Percentiles rank a stretch among this genome's conserved stretches.
phyloP scores from a whole-genome alignment of 2,888 invertebrate species.

The Sialis lutaria region DNA sequence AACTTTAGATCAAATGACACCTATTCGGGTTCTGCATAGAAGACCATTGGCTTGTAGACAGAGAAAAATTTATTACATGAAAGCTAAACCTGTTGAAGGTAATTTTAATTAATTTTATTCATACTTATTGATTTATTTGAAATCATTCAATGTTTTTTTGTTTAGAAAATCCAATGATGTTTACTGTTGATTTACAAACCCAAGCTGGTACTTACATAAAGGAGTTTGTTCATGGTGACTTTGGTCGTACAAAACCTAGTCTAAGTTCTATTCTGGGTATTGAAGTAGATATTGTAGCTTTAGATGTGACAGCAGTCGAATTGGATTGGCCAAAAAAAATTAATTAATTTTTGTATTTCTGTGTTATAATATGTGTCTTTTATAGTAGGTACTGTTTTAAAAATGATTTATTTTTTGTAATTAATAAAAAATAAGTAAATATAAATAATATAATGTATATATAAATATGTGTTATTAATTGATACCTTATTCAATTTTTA shows the following conservation, averaged over 20 bases:
- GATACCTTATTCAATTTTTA: too few species aligned
- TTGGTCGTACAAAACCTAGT: conserved; percentile 71
- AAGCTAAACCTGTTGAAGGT: conserved; percentile 35
- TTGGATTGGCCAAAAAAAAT: conserved; percentile 49
- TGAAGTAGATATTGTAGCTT: conserved; percentile 71
- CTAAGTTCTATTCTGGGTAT: conserved; percentile 48
- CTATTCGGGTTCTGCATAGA: conserved; percentile 76
- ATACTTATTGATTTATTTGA: not conserved
- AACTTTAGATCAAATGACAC: conserved; percentile 65
- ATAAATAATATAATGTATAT: too few species aligned
- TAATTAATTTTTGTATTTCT: conserved; percentile 7
- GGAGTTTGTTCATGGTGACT: conserved; percentile 94
- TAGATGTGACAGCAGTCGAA: conserved; percentile 71
- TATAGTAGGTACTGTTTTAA: too few species aligned
- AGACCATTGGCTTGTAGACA: conserved; percentile 55
- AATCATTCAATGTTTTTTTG: conserved; percentile 2
- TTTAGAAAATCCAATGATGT: conserved; percentile 30
- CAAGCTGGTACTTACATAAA: conserved; percentile 95
- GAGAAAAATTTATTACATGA: conserved; percentile 45
- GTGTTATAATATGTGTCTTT: too few species aligned
- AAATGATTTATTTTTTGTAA: too few species aligned
- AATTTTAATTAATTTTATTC: conserved; percentile 3
- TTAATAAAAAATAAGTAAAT: too few species aligned
- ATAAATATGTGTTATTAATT: too few species aligned
- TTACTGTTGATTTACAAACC: conserved; percentile 53